Evolutionary conservation across 1,140 invertebrate species (phyloP).

Genomic region (Solen grandis): DNA sequence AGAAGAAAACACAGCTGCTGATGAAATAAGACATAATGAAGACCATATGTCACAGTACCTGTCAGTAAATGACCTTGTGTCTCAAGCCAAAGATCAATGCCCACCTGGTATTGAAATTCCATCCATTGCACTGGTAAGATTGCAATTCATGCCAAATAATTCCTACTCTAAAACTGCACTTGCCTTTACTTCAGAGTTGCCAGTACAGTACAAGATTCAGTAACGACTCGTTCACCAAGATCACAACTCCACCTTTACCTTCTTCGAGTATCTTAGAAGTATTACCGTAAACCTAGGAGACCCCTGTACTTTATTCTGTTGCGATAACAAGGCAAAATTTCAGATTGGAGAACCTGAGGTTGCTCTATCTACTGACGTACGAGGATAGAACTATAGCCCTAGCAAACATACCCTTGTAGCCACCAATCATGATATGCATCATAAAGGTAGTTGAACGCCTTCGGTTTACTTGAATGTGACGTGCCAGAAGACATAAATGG

Average conservation of each 20-base stretch:
- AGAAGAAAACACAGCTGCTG: constrained; percentile 35
- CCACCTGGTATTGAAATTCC: constrained; percentile 16
- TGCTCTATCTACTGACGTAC: background rate
- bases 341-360: background rate
- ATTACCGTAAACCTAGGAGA: constrained; percentile 15
- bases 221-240: constrained; percentile 38
- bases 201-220: constrained; percentile 52
- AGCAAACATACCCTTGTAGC: constrained; percentile 1
- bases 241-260: constrained; percentile 41
- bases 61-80: constrained; percentile 19
- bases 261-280: constrained; percentile 28
- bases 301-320: constrained; percentile 9
- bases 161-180: constrained; percentile 23
- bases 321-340: constrained; percentile 56
- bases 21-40: constrained; percentile 47
- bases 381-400: constrained; percentile 27
- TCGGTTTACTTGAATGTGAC: constrained; percentile 19
- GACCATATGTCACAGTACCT: constrained; percentile 25
- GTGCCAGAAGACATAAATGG: constrained; percentile 22
- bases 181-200: constrained; percentile 29
- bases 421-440: constrained; percentile 28
- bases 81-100: background rate
- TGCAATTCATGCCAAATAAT: constrained; percentile 41
- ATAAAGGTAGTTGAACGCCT: constrained; percentile 4
- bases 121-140: constrained; percentile 10